phyloP scores from a whole-genome alignment of 1,140 invertebrate species.

The Drosophila jambulina region DNA sequence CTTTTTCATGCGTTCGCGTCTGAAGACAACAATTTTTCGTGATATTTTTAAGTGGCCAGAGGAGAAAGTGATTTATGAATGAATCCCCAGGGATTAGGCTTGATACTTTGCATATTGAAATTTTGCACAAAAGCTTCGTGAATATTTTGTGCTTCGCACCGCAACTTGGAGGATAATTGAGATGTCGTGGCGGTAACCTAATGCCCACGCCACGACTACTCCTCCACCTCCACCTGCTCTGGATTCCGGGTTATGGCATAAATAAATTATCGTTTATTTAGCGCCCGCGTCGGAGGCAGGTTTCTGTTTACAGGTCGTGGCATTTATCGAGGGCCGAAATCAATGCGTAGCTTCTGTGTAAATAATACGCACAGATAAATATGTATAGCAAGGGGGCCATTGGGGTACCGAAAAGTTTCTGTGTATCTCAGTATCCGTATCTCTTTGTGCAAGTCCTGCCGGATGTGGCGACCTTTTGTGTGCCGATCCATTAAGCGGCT shows the following conservation, averaged over 20 bases:
- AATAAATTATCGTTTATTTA: conserved; percentile 57
- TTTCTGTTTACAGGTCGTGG: conserved; percentile 35
- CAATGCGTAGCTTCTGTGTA: conserved; percentile 63
- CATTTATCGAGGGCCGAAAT: conserved; percentile 55
- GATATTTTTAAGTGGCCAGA: conserved; percentile 35
- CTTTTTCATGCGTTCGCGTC: conserved; percentile 30
- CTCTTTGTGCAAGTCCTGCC: conserved; percentile 34
- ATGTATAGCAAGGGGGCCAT: background rate
- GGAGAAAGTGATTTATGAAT: conserved; percentile 35
- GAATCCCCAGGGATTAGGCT: conserved; percentile 6
- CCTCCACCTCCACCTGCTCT: conserved; percentile 6
- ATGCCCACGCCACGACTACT: background rate
- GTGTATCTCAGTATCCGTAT: conserved; percentile 14
- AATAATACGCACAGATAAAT: conserved; percentile 39
- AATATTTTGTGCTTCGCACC: conserved; percentile 17
- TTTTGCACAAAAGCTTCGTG: conserved; percentile 4
- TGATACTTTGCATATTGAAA: conserved; percentile 30
- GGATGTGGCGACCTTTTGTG: conserved; percentile 76
- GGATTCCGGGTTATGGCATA: conserved; percentile 37
- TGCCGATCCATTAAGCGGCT: conserved; percentile 75
- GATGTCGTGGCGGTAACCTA: conserved; percentile 1
- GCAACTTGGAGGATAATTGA: conserved; percentile 29
- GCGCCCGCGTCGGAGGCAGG: conserved; percentile 10
- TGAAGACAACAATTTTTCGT: conserved; percentile 20
- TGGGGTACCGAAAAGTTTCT: conserved; percentile 35